Percentiles rank a stretch among this genome's conserved stretches.
Conservation (phyloP, 2,888 invertebrate species). For the Drosophila peninsularis region DNA sequence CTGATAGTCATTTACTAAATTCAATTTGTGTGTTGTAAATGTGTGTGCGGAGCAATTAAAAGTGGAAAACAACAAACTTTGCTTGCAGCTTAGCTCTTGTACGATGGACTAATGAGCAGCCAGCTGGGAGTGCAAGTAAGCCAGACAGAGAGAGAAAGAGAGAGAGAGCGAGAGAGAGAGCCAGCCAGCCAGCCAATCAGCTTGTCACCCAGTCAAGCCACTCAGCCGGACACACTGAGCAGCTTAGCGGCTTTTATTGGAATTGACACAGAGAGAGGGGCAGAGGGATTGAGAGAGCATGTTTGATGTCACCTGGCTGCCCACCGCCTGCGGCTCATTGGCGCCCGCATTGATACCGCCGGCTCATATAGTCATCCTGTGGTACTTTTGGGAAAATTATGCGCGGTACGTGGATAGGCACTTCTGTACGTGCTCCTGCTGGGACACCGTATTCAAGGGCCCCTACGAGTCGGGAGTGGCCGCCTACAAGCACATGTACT, state of each 20-base stretch:
- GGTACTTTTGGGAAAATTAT: constrained; percentile 89
- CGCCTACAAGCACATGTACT: constrained; percentile 89
- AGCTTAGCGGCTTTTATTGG: constrained; percentile 20
- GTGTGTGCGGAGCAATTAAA: background rate
- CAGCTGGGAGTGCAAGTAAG: constrained; percentile 6
- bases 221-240: background rate
- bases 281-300: constrained; percentile 44
- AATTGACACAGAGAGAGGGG: background rate
- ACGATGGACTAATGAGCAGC: constrained; percentile 37
- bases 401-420: constrained; percentile 88
- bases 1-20: background rate
- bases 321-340: constrained; percentile 83
- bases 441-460: constrained; percentile 92
- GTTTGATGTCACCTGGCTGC: constrained; percentile 84
- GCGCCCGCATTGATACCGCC: constrained; percentile 87
- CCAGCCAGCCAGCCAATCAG: constrained; percentile 1
- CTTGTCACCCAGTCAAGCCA: background rate
- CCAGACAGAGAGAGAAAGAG: background rate
- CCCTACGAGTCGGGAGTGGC: constrained; percentile 89
- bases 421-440: constrained; percentile 90
- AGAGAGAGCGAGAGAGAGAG: background rate
- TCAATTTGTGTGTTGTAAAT: background rate
- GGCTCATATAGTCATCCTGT: constrained; percentile 87
- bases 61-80: constrained; percentile 4
- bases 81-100: constrained; percentile 24